A percentile compares a stretch with the other conserved stretches of the same genome.
Conservation (phyloP, 1,140 invertebrate species). For the Vanessa tameamea region DNA sequence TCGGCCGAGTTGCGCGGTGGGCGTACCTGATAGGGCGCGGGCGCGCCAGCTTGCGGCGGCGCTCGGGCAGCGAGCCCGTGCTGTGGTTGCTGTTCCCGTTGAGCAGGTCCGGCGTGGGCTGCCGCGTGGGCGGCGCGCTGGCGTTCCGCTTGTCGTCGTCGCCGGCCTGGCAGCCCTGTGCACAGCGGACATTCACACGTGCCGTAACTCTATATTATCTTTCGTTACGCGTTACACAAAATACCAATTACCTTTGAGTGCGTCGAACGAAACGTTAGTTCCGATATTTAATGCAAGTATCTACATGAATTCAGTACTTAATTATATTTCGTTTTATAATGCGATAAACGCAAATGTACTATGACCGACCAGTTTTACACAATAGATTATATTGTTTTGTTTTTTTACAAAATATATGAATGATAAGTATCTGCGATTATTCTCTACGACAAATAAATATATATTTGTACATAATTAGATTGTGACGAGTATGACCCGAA, state of each 20-base stretch:
- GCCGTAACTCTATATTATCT: neutral
- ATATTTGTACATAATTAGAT: neutral
- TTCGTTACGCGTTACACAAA: neutral
- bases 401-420: too few relatives aligned
- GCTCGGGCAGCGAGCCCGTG: slow-evolving; percentile 71
- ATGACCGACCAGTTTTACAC: too few relatives aligned
- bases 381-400: too few relatives aligned
- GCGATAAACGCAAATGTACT: too few relatives aligned
- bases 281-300: too few relatives aligned
- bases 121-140: slow-evolving; percentile 71
- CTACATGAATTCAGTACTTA: too few relatives aligned
- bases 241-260: neutral
- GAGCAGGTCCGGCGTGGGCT: slow-evolving; percentile 73
- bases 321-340: too few relatives aligned
- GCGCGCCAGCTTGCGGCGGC: slow-evolving; percentile 63
- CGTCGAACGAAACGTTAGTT: neutral
- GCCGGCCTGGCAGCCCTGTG: slow-evolving; percentile 62
- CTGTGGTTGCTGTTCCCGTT: slow-evolving; percentile 78
- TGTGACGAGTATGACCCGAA: neutral
- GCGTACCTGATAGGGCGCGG: slow-evolving; percentile 57
- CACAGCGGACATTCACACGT: slow-evolving; percentile 1
- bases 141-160: slow-evolving; percentile 60
- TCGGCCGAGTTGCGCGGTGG: too few relatives aligned
- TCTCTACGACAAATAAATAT: neutral
- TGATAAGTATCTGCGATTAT: too few relatives aligned